These are phyloP conservation scores for Labroides dimidiatus DNA, from an alignment of 2,797 vertebrate genomes.

Conservation along the genomic window DNA sequence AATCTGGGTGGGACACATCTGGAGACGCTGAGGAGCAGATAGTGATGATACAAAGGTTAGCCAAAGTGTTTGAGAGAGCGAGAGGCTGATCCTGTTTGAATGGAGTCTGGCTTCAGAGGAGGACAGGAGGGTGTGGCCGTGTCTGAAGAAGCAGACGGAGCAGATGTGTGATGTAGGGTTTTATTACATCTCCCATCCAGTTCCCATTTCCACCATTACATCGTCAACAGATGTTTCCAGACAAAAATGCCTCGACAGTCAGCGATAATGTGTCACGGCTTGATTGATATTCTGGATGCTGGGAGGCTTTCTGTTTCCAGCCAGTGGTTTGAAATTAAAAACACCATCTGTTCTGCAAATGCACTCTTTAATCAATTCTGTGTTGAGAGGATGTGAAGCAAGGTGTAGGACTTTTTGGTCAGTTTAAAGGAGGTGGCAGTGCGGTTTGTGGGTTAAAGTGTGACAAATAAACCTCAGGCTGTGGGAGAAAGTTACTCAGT, in stretches of 20 bases:
- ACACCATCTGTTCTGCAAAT: conserved; percentile 14
- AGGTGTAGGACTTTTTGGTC: neutral
- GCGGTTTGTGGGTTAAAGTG: neutral
- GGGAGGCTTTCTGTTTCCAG: neutral
- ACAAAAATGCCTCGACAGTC: neutral
- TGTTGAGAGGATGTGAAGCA: neutral
- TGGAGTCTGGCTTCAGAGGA: conserved; percentile 23
- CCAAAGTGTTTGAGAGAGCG: conserved; percentile 27
- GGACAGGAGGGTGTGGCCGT: conserved; percentile 43
- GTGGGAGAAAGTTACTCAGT: neutral
- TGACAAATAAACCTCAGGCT: neutral
- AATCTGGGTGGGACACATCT: conserved; percentile 24
- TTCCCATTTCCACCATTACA: neutral
- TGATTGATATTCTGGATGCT: conserved; percentile 16
- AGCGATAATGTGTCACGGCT: neutral
- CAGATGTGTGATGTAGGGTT: conserved; percentile 35
- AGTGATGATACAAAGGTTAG: conserved; percentile 30
- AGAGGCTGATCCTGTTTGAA: neutral
- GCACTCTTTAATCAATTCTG: conserved; percentile 10
- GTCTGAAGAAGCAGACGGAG: conserved; percentile 14
- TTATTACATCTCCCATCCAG: conserved; percentile 6
- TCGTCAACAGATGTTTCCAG: conserved; percentile 8
- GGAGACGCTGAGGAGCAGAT: conserved; percentile 26
- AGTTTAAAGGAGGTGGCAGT: neutral
- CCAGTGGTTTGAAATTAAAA: neutral